A percentile compares a stretch with the other conserved stretches of the same genome.
phyloP scores from a whole-genome alignment of 2,888 invertebrate genomes.

The Melanchra persicariae region DNA sequence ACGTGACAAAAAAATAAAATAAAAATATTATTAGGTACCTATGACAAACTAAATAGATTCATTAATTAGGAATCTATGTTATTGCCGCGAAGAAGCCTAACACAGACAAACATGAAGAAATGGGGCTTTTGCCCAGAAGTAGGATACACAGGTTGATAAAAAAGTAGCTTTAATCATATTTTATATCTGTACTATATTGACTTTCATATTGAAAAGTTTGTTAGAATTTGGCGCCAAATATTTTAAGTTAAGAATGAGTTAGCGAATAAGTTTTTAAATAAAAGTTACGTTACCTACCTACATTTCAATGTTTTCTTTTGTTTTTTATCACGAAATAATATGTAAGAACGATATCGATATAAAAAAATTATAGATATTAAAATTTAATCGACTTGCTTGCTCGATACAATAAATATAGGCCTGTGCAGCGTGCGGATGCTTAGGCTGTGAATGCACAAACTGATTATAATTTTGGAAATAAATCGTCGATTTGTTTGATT shows the following conservation, averaged over 20 bases:
- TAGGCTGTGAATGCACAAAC: conserved; percentile 3
- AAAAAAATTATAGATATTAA: conserved; percentile 13
- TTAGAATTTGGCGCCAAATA: conserved; percentile 12
- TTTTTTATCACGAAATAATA: conserved; percentile 1
- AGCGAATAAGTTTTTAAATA: not conserved
- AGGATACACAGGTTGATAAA: no score
- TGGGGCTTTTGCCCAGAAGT: not conserved
- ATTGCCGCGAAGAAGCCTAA: not conserved
- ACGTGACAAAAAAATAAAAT: no score
- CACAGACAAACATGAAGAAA: not conserved
- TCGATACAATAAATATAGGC: not conserved
- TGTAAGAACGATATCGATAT: conserved; percentile 8
- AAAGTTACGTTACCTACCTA: not conserved
- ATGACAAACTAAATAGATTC: no score
- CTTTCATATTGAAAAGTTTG: conserved; percentile 45
- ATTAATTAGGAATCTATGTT: no score
- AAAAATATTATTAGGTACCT: no score
- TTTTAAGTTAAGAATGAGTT: not conserved
- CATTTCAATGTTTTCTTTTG: not conserved
- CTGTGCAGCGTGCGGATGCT: not conserved
- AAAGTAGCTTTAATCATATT: not conserved
- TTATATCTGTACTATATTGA: conserved; percentile 1
- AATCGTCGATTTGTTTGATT: not conserved
- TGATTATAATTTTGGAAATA: not conserved
- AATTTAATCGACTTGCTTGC: conserved; percentile 9